A percentile compares a stretch with the other conserved stretches of the same genome.
Conservation (phyloP, 1,140 invertebrate genomes). For the Rhagoletis pomonella region DNA sequence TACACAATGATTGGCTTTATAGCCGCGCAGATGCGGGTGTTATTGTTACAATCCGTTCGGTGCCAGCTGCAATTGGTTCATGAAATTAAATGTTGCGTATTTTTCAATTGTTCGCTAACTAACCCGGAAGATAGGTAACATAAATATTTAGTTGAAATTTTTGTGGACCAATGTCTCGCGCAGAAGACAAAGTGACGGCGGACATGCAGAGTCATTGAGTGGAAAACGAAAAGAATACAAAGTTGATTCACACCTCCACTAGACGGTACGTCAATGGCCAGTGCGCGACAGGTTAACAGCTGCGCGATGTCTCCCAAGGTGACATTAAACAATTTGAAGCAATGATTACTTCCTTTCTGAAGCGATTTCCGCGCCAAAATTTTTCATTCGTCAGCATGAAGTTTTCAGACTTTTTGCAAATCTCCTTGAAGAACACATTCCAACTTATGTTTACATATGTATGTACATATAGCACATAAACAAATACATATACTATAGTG, state of each 20-base stretch:
- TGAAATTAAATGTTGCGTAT: constrained; percentile 37
- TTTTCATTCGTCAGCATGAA: neutral
- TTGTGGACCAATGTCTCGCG: neutral
- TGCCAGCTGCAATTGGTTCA: neutral
- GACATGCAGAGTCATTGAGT: neutral
- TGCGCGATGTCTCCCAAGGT: neutral
- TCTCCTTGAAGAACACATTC: neutral
- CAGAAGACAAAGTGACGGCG: neutral
- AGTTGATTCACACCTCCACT: neutral
- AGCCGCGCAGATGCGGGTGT: neutral
- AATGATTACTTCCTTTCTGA: neutral
- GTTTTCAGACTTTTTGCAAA: neutral
- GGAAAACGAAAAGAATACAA: neutral
- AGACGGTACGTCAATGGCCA: neutral
- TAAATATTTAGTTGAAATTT: constrained; percentile 10
- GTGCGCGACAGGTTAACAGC: neutral
- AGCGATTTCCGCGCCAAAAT: neutral
- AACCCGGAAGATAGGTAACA: neutral
- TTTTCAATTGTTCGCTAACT: neutral
- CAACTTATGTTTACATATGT: neutral
- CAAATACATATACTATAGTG: no score
- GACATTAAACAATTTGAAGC: neutral
- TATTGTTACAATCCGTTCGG: neutral
- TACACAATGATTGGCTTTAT: neutral
- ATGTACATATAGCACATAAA: no score